Conservation (phyloP, 2,888 invertebrate genomes). For the Gibbula magus region DNA sequence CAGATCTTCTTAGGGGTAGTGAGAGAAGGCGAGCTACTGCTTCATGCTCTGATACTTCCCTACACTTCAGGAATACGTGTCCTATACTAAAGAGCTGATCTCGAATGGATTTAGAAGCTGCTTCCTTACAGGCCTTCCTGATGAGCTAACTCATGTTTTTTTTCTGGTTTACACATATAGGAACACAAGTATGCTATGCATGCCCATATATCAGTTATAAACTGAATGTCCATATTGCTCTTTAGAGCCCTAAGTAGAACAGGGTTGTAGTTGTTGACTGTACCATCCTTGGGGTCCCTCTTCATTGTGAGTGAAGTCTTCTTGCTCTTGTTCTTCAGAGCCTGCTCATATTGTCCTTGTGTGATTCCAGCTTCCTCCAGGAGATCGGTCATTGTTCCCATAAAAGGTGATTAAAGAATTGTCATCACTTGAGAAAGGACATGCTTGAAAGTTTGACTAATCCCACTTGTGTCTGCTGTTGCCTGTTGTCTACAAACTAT, state of each 20-base stretch:
- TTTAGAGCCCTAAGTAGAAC: not conserved
- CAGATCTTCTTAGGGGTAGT: not conserved
- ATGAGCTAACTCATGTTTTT: slow-evolving; percentile 21
- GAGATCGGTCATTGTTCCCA: too few species aligned
- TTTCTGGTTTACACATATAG: slow-evolving; percentile 30
- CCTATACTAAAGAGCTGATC: not conserved
- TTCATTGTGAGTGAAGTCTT: too few species aligned
- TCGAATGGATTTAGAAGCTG: not conserved
- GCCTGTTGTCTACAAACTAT: too few species aligned
- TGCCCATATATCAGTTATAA: slow-evolving; percentile 24
- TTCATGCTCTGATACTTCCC: slow-evolving; percentile 4
- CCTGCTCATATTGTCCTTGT: too few species aligned
- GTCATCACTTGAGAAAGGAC: too few species aligned
- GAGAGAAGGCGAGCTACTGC: not conserved
- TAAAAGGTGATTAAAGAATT: too few species aligned
- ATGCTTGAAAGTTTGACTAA: too few species aligned
- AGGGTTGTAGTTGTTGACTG: too few species aligned
- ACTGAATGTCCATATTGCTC: slow-evolving; percentile 31
- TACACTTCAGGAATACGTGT: not conserved
- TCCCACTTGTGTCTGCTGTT: too few species aligned
- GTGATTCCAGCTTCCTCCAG: too few species aligned
- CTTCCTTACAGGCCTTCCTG: slow-evolving; percentile 27
- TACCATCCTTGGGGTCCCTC: too few species aligned
- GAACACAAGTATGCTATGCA: slow-evolving; percentile 28
- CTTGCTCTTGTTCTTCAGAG: too few species aligned